Evolutionary conservation across 2,888 invertebrate species (phyloP), one percentile per base, ranked within the genome.

Genomic region (Pyrgus malvae): DNA sequence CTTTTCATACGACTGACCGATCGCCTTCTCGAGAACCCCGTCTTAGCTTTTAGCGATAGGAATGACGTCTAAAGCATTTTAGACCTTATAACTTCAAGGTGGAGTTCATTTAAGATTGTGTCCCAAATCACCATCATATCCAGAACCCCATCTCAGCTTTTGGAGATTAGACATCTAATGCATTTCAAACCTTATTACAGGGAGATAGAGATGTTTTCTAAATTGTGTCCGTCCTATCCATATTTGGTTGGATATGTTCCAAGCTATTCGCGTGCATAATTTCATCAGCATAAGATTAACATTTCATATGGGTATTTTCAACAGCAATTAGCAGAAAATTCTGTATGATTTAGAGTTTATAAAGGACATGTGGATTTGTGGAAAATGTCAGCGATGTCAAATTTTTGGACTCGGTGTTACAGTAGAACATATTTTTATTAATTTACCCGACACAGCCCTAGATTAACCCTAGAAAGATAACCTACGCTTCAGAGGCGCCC

Each of bases 201-300:
- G 1, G n/a, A n/a, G 1, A 31, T 49, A 55, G 29, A 38, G 48
- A 49, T 14, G 16, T 16, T 19, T 55, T 37, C n/a, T 40, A 19
- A 2, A 29, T 55, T 27, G 17, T 31, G 23, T 11, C n/a, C 37
- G 42, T 48, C 31, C 45, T 35, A 23, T 23, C 37, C 42, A 48
- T 60, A 61, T 65, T 62, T 60, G 63, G 51, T 74, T 83, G 83
- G 83, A 76, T 56, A 48, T 19, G 55, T 57, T 74, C 82, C 83
- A 83, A 78, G 65, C 69, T 71, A 71, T 70, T 72, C 70, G 65
- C 65, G 67, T 68, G 76, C 74, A 71, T 82, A 83, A 78, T 80
- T 83, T 74, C 74, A 78, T 80, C 77, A 73, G 68, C 75, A 75
- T 76, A 74, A 74, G 73, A 75, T 77, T 76, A 78, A 76, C 74